Evolutionary conservation across 2,797 vertebrate species (phyloP).

Genomic region (Rhynchonycteris naso): DNA sequence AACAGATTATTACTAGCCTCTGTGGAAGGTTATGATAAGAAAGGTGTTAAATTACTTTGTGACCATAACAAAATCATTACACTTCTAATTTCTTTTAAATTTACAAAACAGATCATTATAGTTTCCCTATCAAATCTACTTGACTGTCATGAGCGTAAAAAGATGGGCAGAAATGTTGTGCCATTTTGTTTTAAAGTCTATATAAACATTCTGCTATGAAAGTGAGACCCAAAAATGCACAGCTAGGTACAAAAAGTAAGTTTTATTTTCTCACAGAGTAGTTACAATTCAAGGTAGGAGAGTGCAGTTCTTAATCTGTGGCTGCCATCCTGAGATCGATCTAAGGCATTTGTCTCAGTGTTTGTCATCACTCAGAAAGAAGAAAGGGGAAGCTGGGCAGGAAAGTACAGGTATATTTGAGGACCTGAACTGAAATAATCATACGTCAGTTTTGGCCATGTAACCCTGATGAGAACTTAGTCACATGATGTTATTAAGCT

Average conservation of each 20-base stretch:
- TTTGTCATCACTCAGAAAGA: neutral
- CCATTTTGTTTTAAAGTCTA: slow-evolving; percentile 21
- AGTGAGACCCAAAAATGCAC: neutral
- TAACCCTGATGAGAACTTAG: neutral
- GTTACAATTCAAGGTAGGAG: neutral
- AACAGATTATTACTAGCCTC: neutral
- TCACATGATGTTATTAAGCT: neutral
- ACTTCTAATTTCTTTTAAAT: neutral
- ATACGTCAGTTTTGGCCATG: neutral
- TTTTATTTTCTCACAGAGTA: neutral
- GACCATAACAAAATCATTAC: neutral
- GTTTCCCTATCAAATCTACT: slow-evolving; percentile 10
- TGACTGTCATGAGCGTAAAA: neutral
- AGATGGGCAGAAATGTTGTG: neutral
- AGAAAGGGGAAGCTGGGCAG: neutral
- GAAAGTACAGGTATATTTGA: neutral
- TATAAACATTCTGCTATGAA: neutral
- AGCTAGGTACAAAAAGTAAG: neutral
- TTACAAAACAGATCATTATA: slow-evolving; percentile 11
- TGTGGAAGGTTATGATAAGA: neutral
- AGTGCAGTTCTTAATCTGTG: neutral
- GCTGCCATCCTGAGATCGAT: neutral
- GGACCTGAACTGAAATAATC: neutral
- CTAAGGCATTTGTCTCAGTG: neutral
- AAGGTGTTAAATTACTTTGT: slow-evolving; percentile 7